Evolutionary conservation across 2,797 vertebrate species (phyloP).

Genomic region (Poecilia gillii): DNA sequence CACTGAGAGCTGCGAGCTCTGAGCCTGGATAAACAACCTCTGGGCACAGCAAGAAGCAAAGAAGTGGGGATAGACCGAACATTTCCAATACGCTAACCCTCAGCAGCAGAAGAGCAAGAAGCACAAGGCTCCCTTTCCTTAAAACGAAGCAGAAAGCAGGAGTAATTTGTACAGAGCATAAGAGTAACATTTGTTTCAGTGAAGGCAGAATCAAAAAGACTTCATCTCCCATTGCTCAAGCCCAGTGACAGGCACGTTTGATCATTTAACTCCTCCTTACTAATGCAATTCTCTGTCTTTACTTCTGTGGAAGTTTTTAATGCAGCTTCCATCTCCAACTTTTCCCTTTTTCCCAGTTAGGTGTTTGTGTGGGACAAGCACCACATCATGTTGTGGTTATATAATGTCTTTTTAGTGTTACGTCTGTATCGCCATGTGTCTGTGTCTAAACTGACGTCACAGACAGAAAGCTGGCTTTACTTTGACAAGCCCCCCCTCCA

Average conservation of each 20-base stretch:
- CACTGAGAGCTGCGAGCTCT: slow-evolving; percentile 52
- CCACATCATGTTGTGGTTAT: slow-evolving; percentile 63
- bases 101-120: slow-evolving; percentile 7
- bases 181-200: slow-evolving; percentile 19
- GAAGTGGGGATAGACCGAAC: slow-evolving; percentile 22
- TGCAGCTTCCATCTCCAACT: slow-evolving; percentile 14
- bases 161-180: neutral
- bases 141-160: slow-evolving; percentile 17
- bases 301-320: slow-evolving; percentile 12
- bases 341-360: slow-evolving; percentile 23
- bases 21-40: slow-evolving; percentile 69
- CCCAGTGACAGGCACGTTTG: neutral
- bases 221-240: neutral
- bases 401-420: slow-evolving; percentile 43
- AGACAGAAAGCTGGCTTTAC: slow-evolving; percentile 64
- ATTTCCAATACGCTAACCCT: slow-evolving; percentile 34
- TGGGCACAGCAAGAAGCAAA: slow-evolving; percentile 46
- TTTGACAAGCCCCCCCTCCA: slow-evolving; percentile 35
- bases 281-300: slow-evolving; percentile 14
- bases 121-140: slow-evolving; percentile 14
- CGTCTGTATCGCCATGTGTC: slow-evolving; percentile 15
- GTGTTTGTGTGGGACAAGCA: slow-evolving; percentile 58
- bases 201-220: slow-evolving; percentile 1
- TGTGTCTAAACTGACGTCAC: slow-evolving; percentile 50
- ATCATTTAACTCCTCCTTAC: slow-evolving; percentile 22